Conservation (phyloP, 2,113 vertebrate genomes). For the Synodontis membranacea region DNA sequence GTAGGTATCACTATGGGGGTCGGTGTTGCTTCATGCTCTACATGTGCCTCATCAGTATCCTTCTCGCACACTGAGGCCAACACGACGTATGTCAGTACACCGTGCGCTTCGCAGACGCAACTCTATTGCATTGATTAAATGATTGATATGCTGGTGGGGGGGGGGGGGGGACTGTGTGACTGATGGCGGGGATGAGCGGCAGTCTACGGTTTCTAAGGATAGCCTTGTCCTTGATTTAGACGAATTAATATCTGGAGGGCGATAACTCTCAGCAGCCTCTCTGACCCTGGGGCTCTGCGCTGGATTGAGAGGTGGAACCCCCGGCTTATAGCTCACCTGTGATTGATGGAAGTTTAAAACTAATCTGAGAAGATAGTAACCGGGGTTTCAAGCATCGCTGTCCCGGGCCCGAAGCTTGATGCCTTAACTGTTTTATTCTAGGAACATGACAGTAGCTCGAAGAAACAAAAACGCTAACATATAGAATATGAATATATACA, state of each 20-base stretch:
- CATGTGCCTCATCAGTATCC: slow-evolving; percentile 32
- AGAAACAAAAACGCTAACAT: not conserved
- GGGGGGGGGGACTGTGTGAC: slow-evolving; percentile 25
- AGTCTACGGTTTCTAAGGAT: slow-evolving; percentile 45
- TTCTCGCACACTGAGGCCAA: slow-evolving; percentile 9
- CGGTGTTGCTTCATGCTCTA: slow-evolving; percentile 17
- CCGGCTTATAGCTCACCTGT: not conserved
- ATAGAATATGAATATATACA: not conserved
- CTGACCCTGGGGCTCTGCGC: slow-evolving; percentile 39
- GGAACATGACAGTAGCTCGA: not conserved
- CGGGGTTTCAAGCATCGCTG: not conserved
- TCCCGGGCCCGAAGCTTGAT: not conserved
- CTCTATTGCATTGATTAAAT: slow-evolving; percentile 51
- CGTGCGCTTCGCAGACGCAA: slow-evolving; percentile 1
- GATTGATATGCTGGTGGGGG: slow-evolving; percentile 44
- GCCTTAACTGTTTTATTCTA: not conserved
- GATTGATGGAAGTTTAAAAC: slow-evolving; percentile 49
- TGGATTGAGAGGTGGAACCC: slow-evolving; percentile 41
- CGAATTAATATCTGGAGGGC: slow-evolving; percentile 52
- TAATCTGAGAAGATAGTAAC: slow-evolving; percentile 24
- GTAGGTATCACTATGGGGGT: not conserved
- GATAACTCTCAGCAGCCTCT: slow-evolving; percentile 47
- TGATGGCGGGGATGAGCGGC: slow-evolving; percentile 33
- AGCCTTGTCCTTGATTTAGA: slow-evolving; percentile 60
- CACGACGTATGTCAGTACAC: slow-evolving; percentile 2